These are phyloP conservation scores for Drosophila mimica DNA, from an alignment of 2,888 invertebrate species.

Conservation along the genomic window DNA sequence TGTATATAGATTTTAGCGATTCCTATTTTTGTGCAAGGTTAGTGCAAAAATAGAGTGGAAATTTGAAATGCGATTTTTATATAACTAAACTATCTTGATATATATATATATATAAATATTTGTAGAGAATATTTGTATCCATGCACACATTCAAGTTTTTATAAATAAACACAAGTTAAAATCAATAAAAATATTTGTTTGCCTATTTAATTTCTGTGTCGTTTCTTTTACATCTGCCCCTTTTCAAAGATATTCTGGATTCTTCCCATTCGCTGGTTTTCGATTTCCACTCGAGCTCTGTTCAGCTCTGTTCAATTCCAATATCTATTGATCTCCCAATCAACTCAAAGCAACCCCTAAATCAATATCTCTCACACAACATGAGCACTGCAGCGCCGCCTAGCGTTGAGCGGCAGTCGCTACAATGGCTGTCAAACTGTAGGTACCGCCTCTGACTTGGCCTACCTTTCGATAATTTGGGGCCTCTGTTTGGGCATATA, in stretches of 20 bases:
- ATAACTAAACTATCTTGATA: not conserved
- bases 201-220: not conserved
- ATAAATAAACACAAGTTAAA: not conserved
- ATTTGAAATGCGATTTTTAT: not conserved
- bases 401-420: slow-evolving; percentile 42
- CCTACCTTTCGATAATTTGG: slow-evolving; percentile 54
- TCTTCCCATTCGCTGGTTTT: slow-evolving; percentile 29
- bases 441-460: slow-evolving; percentile 18
- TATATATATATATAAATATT: not conserved
- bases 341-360: slow-evolving; percentile 70
- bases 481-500: slow-evolving; percentile 18
- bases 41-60: not conserved
- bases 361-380: slow-evolving; percentile 48
- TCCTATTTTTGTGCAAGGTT: not conserved
- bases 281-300: not conserved
- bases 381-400: slow-evolving; percentile 55
- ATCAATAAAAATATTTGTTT: not conserved
- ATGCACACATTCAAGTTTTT: not conserved
- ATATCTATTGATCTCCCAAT: slow-evolving; percentile 75
- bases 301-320: slow-evolving; percentile 27
- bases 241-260: not conserved
- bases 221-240: not conserved
- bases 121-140: not conserved
- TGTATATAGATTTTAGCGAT: not conserved
- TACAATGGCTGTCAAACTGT: slow-evolving; percentile 56